Evolutionary conservation across 2,888 invertebrate species (phyloP).

Genomic region (Asteroscopus sphinx): DNA sequence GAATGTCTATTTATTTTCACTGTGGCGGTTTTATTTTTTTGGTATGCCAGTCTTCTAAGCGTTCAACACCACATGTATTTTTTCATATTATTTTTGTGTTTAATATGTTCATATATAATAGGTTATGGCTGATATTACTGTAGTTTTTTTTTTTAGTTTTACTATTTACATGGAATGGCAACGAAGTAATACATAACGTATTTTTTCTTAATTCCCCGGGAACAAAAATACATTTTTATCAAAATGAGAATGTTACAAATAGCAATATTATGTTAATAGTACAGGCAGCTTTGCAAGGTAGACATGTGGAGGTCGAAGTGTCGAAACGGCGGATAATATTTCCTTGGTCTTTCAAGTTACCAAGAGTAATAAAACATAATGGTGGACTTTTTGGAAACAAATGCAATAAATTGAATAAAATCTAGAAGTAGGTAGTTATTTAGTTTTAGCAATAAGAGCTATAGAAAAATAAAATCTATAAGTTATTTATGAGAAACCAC

Average conservation of each 20-base stretch:
- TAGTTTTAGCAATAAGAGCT: no score
- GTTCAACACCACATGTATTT: no score
- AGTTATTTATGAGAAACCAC: no score
- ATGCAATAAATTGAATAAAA: not conserved
- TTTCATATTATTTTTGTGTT: no score
- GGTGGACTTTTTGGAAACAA: not conserved
- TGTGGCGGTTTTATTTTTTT: not conserved
- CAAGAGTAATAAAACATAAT: not conserved
- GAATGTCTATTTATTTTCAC: constrained; percentile 2
- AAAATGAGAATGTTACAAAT: constrained; percentile 25
- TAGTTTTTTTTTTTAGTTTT: no score
- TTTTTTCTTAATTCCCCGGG: not conserved
- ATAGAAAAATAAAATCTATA: no score
- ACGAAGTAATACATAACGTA: not conserved
- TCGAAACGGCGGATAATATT: constrained; percentile 8
- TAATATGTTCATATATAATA: no score
- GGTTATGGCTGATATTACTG: no score
- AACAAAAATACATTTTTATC: constrained; percentile 5
- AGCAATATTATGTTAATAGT: constrained; percentile 36
- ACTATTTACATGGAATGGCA: not conserved
- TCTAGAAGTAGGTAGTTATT: no score
- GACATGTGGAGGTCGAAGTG: constrained; percentile 21
- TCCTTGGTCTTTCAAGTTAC: not conserved
- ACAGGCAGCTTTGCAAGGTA: constrained; percentile 4
- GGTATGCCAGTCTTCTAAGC: no score